Conservation (phyloP, 2,797 vertebrate species). For the Thaleichthys pacificus region DNA sequence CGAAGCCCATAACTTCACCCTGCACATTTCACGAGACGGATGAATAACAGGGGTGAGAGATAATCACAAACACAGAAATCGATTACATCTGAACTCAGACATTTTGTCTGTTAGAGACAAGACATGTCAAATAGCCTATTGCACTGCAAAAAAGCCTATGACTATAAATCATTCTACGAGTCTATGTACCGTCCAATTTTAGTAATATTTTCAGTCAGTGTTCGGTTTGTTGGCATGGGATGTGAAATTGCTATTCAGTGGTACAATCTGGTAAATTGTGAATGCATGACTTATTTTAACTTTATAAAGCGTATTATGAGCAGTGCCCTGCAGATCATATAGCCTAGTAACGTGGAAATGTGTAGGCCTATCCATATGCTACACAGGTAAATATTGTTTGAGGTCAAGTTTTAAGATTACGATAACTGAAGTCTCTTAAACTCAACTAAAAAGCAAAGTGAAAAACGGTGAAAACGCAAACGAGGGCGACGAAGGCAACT, state of each 20-base stretch:
- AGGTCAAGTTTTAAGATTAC: too few relatives aligned
- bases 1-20: conserved; percentile 99
- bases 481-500: conserved; percentile 67
- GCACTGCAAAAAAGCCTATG: too few relatives aligned
- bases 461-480: conserved; percentile 10
- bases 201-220: neutral
- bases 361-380: too few relatives aligned
- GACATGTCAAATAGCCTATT: neutral
- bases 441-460: too few relatives aligned
- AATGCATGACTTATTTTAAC: neutral
- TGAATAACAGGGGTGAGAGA: neutral
- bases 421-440: too few relatives aligned
- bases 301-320: too few relatives aligned
- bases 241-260: too few relatives aligned
- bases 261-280: neutral
- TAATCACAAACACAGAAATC: neutral
- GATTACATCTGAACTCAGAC: neutral
- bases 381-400: too few relatives aligned
- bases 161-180: neutral
- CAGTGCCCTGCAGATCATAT: too few relatives aligned
- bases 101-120: neutral
- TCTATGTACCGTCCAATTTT: neutral
- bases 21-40: conserved; percentile 52
- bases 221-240: neutral
- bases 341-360: too few relatives aligned